Evolutionary conservation across 2,888 invertebrate genomes (phyloP).

Genomic region (Acleris literana): DNA sequence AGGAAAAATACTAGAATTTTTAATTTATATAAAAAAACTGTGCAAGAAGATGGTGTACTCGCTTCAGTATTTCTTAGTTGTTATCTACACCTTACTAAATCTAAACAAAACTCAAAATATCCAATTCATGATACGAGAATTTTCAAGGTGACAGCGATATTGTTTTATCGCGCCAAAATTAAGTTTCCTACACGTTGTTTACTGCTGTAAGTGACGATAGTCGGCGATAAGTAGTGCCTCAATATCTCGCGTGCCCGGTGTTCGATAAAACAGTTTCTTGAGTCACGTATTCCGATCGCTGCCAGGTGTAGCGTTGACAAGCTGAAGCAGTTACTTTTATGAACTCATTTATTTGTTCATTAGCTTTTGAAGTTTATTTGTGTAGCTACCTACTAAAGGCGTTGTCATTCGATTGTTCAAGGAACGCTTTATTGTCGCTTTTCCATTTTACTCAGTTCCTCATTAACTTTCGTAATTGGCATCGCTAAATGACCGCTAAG

Average conservation of each 20-base stretch:
- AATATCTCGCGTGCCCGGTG: conserved; percentile 50
- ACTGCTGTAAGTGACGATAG: conserved; percentile 61
- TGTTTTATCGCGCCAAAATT: conserved; percentile 66
- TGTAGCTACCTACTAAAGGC: not conserved
- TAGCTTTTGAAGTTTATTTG: not conserved
- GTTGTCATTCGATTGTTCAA: conserved; percentile 1
- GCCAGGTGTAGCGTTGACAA: conserved; percentile 51
- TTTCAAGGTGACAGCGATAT: conserved; percentile 67
- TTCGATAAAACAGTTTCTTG: conserved; percentile 66
- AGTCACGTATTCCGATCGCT: conserved; percentile 77
- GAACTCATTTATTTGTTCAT: conserved; percentile 25
- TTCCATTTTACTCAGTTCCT: conserved; percentile 2
- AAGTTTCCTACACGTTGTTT: conserved; percentile 50
- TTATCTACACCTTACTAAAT: too few species aligned
- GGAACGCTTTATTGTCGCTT: not conserved
- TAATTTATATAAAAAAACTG: too few species aligned
- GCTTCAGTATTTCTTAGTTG: too few species aligned
- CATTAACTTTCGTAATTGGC: conserved; percentile 43
- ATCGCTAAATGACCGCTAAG: conserved; percentile 52
- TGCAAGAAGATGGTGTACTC: too few species aligned
- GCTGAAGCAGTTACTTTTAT: conserved; percentile 40
- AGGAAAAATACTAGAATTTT: too few species aligned
- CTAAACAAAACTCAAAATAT: conserved; percentile 40
- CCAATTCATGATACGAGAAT: conserved; percentile 46
- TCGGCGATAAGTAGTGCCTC: conserved; percentile 64